Evolutionary conservation across 2,888 invertebrate species (phyloP).

Genomic region (Asteroscopus sphinx): DNA sequence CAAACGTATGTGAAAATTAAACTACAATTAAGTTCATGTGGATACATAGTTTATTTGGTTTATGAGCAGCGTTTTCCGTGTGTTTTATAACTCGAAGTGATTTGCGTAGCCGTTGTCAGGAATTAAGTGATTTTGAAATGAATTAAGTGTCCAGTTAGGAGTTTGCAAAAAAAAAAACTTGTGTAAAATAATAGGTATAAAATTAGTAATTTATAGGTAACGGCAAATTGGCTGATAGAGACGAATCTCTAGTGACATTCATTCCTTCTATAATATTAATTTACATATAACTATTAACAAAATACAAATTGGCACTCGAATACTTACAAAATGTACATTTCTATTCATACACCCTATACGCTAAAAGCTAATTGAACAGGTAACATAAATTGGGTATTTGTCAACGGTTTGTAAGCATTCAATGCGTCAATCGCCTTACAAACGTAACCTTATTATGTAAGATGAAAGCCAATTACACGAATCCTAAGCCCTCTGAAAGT

Average conservation of each 20-base stretch:
- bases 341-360: too few relatives aligned
- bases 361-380: too few relatives aligned
- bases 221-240: too few relatives aligned
- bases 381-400: neutral
- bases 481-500: slow-evolving; percentile 4
- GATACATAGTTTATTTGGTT: slow-evolving; percentile 8
- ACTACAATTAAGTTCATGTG: slow-evolving; percentile 18
- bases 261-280: too few relatives aligned
- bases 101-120: neutral
- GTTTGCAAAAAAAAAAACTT: slow-evolving; percentile 1
- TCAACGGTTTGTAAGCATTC: neutral
- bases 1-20: slow-evolving; percentile 51
- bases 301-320: too few relatives aligned
- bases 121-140: neutral
- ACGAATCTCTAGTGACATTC: too few relatives aligned
- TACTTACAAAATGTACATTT: too few relatives aligned
- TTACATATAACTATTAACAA: too few relatives aligned
- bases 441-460: slow-evolving; percentile 1
- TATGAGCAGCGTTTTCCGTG: slow-evolving; percentile 2
- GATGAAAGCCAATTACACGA: neutral
- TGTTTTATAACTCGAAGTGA: slow-evolving; percentile 17
- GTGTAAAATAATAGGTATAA: too few relatives aligned
- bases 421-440: neutral
- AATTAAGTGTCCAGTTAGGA: slow-evolving; percentile 5
- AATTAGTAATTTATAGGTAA: too few relatives aligned